A percentile compares a stretch with the other conserved stretches of the same genome.
Evolutionary conservation across 2,888 invertebrate genomes (phyloP).

Genomic region (Leptodirus hochenwartii): DNA sequence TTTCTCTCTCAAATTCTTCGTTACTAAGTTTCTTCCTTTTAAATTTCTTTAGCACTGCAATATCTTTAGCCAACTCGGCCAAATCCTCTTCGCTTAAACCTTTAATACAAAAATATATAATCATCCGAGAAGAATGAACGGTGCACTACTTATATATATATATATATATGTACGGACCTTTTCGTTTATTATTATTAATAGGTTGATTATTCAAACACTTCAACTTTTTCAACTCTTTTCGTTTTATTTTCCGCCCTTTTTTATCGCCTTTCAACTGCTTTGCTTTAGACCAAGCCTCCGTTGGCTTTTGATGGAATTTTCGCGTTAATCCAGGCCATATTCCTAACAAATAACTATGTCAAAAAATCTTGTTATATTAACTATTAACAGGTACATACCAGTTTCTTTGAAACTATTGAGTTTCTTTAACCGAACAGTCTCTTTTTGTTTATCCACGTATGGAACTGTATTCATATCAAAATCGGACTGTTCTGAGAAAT

Average conservation of each 20-base stretch:
- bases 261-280: conserved; percentile 51
- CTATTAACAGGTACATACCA: too few species aligned
- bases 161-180: conserved; percentile 21
- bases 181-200: conserved; percentile 27
- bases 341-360: conserved; percentile 13
- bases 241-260: conserved; percentile 39
- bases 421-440: conserved; percentile 52
- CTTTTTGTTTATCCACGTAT: conserved; percentile 64
- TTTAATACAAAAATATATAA: conserved; percentile 9
- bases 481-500: conserved; percentile 34
- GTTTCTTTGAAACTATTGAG: conserved; percentile 50
- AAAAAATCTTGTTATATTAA: not conserved
- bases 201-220: conserved; percentile 27
- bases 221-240: conserved; percentile 38
- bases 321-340: conserved; percentile 25
- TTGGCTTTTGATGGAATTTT: conserved; percentile 33
- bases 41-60: conserved; percentile 66
- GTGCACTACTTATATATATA: not conserved
- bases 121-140: conserved; percentile 4
- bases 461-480: conserved; percentile 58
- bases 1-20: conserved; percentile 45
- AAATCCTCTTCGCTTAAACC: conserved; percentile 53
- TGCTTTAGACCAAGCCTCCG: conserved; percentile 60
- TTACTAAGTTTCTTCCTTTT: conserved; percentile 64
- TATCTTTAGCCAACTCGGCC: conserved; percentile 60